Evolutionary conservation across 2,113 vertebrate species (phyloP), one percentile per base, ranked within the genome.

Genomic region (Ciconia boyciana): DNA sequence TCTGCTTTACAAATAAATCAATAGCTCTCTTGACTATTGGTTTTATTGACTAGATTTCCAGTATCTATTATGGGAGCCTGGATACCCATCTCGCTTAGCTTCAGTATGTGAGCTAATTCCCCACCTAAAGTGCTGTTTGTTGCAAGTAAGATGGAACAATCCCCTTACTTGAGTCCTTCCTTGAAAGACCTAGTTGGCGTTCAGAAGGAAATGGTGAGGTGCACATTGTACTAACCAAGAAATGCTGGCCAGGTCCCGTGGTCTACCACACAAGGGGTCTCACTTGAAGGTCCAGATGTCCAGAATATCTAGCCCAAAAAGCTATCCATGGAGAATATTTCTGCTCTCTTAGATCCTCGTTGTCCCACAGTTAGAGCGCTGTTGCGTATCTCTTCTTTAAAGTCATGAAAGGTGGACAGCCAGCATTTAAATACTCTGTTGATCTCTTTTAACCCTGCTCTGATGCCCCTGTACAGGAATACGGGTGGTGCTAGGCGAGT

Each of bases 401-500:
- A 84, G 48, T 80, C 58, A 41, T 4, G 25, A 41, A 78, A 72
- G 24, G 32, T 1, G 1, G 44, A 75, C 32, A 55, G 36, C 17
- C 18, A 54, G 17, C 29, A n/a, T 29, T 83, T 88, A 58, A 70
- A 58, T 68, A 32, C 13, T 75, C 28, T 79, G 15, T 41, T 54
- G 41, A 26, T 57, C 51, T 76, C 72, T 83, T 64, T 68, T 32
- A 89, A 54, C 28, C 17, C 31, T 2, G 3, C 24, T 62, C 41
- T 49, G 60, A 32, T 7, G 4, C 15, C 18, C 0, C 0, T 14
- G 20, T 69, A 22, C 31, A 9, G 1, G 17, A 43, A 49, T 39
- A 16, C 0, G 0, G 14, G 15, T 39, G 9, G 10, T 85, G 25
- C 20, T 48, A 29, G 21, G 48, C 22, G 25, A 71, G 7, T 7